Evolutionary conservation across 2,888 invertebrate genomes (phyloP), one percentile per base, ranked within the genome.

Genomic region (Sipunculus nudus): DNA sequence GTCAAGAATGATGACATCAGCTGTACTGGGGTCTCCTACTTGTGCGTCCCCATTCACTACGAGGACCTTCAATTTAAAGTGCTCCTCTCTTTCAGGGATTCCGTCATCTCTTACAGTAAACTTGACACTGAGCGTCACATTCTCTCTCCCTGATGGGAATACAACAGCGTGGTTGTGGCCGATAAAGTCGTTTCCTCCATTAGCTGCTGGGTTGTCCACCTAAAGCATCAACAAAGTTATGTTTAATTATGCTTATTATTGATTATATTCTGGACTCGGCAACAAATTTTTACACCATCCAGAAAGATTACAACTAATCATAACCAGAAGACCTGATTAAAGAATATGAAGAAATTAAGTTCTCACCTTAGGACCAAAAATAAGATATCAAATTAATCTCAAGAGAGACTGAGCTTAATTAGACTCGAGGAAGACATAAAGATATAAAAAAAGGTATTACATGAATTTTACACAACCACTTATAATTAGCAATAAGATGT

Each of bases 21-120:
- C 71, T 3, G 64, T 55, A 45, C 53, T 65, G 1, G 74, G 76
- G 4, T 59, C 47, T 1, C 65, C 74, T 2, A 76, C 68, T 0
- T 46, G 61, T 16, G 58, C 65, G 31, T 57, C 62, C 35, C 71
- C 69, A 39, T 75, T 64, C 16, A 72, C 65, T 8, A 68, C 61
- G 40, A 75, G 63, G 25, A 72, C 50, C 16, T 60, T 54, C 16
- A 82, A 66, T 23, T 59, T 65, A 56, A 75, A 79, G 0, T 71
- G 62, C 58, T 80, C 79, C 46, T 75, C 75, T 10, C 70, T 61
- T 59, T 81, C 82, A 2, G 82, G 77, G 10, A 68, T 48, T 31
- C 65, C 62, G 55, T 82, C 82, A 64, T 80, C 77, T 25, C 62
- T 60, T 0, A 77, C 75, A 2, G 76, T 77, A 58, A 81, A 80